Evolutionary conservation across 2,888 invertebrate species (phyloP), one percentile per base, ranked within the genome.

Genomic region (Chalcis sispes): DNA sequence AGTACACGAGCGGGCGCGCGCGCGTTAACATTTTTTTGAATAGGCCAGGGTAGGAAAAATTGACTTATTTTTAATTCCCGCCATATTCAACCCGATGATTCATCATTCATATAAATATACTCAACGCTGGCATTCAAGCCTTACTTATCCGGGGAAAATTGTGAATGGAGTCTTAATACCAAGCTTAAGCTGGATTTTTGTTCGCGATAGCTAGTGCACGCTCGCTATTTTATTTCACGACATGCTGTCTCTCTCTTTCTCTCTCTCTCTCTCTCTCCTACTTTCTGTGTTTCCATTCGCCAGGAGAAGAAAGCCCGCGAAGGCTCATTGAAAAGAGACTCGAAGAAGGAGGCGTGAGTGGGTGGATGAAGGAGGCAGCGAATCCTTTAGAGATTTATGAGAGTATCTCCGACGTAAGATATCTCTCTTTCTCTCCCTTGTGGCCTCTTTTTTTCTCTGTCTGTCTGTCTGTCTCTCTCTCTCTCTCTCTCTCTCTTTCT

Each of bases 311-410:
- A 46, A 2, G 8, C 27, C 42, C 20, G 46, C 64, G 65, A 32
- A 50, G 58, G 25, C 67, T 67, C 67, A 62, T 74, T 74, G 71
- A 75, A 42, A 65, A 59, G 59, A 25, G 58, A 62, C 32, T 32
- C 32, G 42, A 27, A 15, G 23, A 23, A 25, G 62, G 20, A 54
- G 32, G 27, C n/a, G 46, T 3, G 29, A 62, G 50, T 64, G 65
- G 23, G 36, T 69, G 58, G 36, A 10, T 73, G 69, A 61, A 78
- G 70, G 59, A 71, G 71, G 58, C 27, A 58, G 73, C 62, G 29
- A 77, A 77, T 75, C 69, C 48, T 61, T 52, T 42, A n/a, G 64
- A 75, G 75, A 79, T 79, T 79, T 79, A 79, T 77, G 77, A 79
- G 77, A 66, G 72, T 69, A 72, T 70, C 42, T 50, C 50, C 62